phyloP scores from a whole-genome alignment of 2,797 vertebrate species.

The Characodon lateralis region DNA sequence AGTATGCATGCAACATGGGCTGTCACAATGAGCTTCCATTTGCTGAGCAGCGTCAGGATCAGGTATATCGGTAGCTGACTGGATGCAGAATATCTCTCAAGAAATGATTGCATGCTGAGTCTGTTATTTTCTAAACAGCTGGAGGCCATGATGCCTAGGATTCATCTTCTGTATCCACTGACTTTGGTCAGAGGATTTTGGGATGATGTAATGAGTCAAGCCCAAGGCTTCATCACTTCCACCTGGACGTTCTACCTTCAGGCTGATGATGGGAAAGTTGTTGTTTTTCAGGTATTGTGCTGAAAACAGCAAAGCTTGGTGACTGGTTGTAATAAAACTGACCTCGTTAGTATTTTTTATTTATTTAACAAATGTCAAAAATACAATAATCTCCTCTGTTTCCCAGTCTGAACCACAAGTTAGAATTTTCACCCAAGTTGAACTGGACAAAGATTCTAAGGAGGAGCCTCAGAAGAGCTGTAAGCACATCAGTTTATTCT shows the following conservation, averaged over 20 bases:
- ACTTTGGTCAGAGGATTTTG: conserved; percentile 91
- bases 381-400: conserved; percentile 24
- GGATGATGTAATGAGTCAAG: conserved; percentile 95
- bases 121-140: conserved; percentile 75
- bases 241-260: conserved; percentile 98
- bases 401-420: conserved; percentile 90
- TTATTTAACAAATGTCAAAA: background rate
- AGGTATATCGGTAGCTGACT: conserved; percentile 74
- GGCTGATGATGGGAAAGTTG: conserved; percentile 94
- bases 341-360: background rate
- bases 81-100: accelerated
- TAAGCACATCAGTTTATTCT: conserved; percentile 71
- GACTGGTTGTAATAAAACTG: accelerated
- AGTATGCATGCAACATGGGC: conserved; percentile 94
- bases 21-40: conserved; percentile 95
- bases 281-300: conserved; percentile 92
- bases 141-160: conserved; percentile 92
- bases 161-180: conserved; percentile 93
- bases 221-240: conserved; percentile 93
- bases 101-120: background rate
- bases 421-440: conserved; percentile 85
- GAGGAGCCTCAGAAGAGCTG: conserved; percentile 80
- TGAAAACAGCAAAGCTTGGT: background rate
- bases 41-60: conserved; percentile 89
- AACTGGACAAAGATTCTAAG: conserved; percentile 80